Evolutionary conservation across 2,797 vertebrate genomes (phyloP).

Genomic region (Phataginus tricuspis): DNA sequence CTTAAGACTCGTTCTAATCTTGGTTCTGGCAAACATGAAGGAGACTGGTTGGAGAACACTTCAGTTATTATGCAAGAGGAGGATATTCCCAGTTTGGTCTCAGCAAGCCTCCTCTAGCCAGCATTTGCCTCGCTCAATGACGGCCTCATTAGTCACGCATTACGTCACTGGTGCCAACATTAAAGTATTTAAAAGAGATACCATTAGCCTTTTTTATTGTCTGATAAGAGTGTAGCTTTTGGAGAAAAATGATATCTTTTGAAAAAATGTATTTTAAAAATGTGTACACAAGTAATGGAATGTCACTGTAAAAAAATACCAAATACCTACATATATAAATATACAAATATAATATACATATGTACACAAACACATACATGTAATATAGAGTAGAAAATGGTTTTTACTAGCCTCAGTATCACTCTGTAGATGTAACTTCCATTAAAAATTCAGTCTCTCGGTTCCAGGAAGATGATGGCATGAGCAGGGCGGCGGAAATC

Average conservation of each 20-base stretch:
- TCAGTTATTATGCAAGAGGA: not conserved
- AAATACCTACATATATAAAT: not conserved
- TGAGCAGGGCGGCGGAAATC: no score
- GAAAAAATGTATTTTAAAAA: not conserved
- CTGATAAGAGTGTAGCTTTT: not conserved
- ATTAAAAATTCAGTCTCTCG: not conserved
- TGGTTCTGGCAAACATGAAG: no score
- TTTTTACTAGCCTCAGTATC: not conserved
- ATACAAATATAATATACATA: no score
- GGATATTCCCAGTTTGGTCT: not conserved
- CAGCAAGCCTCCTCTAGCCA: not conserved
- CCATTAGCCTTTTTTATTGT: not conserved
- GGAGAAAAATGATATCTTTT: not conserved
- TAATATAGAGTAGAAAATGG: not conserved
- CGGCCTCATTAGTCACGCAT: not conserved
- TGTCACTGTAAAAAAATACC: not conserved
- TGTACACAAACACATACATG: no score
- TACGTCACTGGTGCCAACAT: not conserved
- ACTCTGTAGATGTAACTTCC: not conserved
- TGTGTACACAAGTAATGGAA: not conserved
- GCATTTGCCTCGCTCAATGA: not conserved
- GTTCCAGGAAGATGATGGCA: no score
- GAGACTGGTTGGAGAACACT: no score
- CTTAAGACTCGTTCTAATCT: not conserved
- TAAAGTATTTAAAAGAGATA: not conserved